Base-by-base conservation (phyloP, 2,113 vertebrate species). In the Sander vitreus region DNA sequence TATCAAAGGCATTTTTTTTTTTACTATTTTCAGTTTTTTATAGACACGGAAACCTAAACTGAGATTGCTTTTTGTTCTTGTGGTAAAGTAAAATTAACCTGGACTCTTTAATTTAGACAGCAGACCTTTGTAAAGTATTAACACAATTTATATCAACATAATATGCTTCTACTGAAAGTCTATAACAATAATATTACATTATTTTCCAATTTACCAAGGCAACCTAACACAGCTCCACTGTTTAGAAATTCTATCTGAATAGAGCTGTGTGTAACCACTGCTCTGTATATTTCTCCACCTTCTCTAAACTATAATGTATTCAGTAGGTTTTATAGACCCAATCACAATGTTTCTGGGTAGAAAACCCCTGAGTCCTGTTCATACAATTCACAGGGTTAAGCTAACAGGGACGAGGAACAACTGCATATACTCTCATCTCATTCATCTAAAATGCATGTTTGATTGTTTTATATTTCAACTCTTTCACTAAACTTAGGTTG, bases 171-270 rank as follows among this genome's bases (percentile, higher is more conserved):
- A 47, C 39, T 4, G 8, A n/a, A n/a, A 53, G 27, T 33, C 27
- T 14, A 18, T 6, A 43, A 57, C 2, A 25, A 7, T 19, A 12
- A 16, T 18, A 18, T 23, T 1, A 3, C 55, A 71, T 55, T 23
- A 57, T 71, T 71, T 13, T 47, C n/a, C n/a, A 58, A 43, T 71
- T 71, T 7, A 72, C n/a, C n/a, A 58, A 57, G 12, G 11, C 2
- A n/a, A 1, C 21, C 21, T 23, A 13, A 53, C 15, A 64, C 10
- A 1, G 47, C 73, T 43, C 15, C 47, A 50, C 3, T 48, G 62
- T 11, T 21, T 33, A 51, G 8, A 51, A 27, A 27, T 18, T 5
- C n/a, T 36, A 18, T 30, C 30, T 62, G 25, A 48, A 11, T 33
- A 27, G 27, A 27, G 2, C 27, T 27, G 27, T 27, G 5, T 45